Percentiles rank a stretch among this genome's conserved stretches.
Conservation (phyloP, 2,113 vertebrate genomes). For the Corythaixoides concolor region DNA sequence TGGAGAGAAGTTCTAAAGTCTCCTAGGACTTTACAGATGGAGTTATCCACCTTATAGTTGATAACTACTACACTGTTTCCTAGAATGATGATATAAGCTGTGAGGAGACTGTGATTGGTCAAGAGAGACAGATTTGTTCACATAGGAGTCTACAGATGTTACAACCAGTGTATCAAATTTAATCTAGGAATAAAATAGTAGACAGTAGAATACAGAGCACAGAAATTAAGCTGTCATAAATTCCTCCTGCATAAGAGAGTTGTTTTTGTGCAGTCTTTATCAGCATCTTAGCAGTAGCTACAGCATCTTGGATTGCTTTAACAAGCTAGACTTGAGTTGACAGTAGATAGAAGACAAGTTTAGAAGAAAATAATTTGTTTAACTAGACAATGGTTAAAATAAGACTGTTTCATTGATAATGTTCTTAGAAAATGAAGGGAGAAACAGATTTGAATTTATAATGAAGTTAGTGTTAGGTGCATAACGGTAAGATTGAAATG, state of each 20-base stretch:
- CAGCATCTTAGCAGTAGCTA: background rate
- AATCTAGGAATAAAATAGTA: background rate
- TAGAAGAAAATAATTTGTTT: background rate
- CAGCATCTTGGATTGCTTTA: background rate
- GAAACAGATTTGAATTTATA: background rate
- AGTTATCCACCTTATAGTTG: background rate
- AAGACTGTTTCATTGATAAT: background rate
- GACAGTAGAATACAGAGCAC: background rate
- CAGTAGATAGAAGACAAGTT: background rate
- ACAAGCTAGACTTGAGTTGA: background rate
- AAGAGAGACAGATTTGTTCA: background rate
- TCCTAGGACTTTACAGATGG: background rate
- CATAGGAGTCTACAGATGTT: background rate
- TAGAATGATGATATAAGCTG: rapidly evolving
- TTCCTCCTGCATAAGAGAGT: background rate
- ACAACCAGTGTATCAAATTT: background rate
- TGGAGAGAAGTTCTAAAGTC: background rate
- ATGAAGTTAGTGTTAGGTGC: background rate
- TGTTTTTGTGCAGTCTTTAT: background rate
- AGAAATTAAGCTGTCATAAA: background rate
- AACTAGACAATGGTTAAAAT: background rate
- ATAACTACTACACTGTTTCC: background rate
- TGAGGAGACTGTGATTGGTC: background rate
- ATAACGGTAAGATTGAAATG: background rate
- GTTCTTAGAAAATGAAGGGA: background rate